Conservation (phyloP, 2,888 invertebrate genomes). For the Drosophila formosana region DNA sequence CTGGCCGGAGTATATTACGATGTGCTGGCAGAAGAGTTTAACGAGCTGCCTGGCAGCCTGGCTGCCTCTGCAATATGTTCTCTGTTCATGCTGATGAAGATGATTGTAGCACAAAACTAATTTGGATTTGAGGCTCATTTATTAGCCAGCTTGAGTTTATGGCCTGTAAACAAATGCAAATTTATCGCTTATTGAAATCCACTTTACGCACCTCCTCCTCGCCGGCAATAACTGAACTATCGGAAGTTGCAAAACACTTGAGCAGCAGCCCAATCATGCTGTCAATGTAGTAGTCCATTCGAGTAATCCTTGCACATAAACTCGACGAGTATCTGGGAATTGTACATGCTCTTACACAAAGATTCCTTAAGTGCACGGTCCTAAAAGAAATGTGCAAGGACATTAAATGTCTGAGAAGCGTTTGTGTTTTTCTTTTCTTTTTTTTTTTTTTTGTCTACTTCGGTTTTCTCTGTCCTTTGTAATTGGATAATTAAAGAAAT, state of each 20-base stretch:
- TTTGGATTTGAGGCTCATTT: conserved; percentile 63
- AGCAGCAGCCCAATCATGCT: not conserved
- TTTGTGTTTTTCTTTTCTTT: not conserved
- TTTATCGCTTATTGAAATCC: conserved; percentile 59
- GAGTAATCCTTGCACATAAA: conserved; percentile 49
- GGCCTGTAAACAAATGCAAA: conserved; percentile 18
- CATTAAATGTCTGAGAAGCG: conserved; percentile 35
- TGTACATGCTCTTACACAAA: conserved; percentile 8
- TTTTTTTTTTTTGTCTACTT: not conserved
- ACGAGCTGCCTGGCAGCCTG: conserved; percentile 53
- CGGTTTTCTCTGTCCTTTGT: conserved; percentile 62
- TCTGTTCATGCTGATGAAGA: conserved; percentile 36
- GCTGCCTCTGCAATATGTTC: conserved; percentile 4
- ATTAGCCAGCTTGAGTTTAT: conserved; percentile 51
- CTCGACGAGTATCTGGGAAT: not conserved
- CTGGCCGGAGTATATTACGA: conserved; percentile 45
- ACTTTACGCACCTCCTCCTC: conserved; percentile 30
- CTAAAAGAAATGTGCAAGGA: conserved; percentile 51
- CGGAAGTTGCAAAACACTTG: not conserved
- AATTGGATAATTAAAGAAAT: conserved; percentile 81
- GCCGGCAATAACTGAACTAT: not conserved
- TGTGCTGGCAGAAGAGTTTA: conserved; percentile 73
- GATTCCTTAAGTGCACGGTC: conserved; percentile 46
- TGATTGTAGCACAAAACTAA: conserved; percentile 73
- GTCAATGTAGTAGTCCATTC: conserved; percentile 39